Conservation (phyloP, 2,797 vertebrate genomes). For the Cyprinella venusta region DNA sequence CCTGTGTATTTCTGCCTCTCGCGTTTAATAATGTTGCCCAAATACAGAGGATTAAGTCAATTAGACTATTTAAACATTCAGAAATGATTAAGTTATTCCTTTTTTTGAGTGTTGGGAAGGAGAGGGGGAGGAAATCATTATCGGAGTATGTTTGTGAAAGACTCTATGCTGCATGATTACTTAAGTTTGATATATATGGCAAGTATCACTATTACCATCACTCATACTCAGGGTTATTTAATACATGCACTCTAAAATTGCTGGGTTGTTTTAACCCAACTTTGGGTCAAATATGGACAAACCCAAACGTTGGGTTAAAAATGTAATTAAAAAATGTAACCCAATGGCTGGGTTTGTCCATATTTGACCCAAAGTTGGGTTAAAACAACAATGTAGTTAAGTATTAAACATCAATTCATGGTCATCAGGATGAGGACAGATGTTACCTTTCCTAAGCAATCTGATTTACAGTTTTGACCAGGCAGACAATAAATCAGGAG, state of each 20-base stretch:
- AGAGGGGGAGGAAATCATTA: constrained; percentile 8
- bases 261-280: too few species aligned
- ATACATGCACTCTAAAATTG: too few species aligned
- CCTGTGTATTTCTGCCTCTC: constrained; percentile 56
- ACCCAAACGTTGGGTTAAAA: too few species aligned
- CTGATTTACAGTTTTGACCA: not conserved
- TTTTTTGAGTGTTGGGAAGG: constrained; percentile 5
- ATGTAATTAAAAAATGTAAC: too few species aligned
- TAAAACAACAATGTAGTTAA: too few species aligned
- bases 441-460: not conserved
- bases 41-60: constrained; percentile 59
- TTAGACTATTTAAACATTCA: constrained; percentile 58
- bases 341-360: too few species aligned
- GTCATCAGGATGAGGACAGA: not conserved
- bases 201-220: not conserved
- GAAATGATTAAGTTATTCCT: constrained; percentile 41
- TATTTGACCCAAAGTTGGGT: too few species aligned
- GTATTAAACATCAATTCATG: not conserved
- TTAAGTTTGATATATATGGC: not conserved
- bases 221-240: not conserved
- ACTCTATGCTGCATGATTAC: not conserved
- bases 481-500: not conserved
- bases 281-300: too few species aligned
- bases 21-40: constrained; percentile 59
- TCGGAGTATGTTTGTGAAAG: constrained; percentile 5